Conservation (phyloP, 2,888 invertebrate genomes). For the Allolobophora icterica region DNA sequence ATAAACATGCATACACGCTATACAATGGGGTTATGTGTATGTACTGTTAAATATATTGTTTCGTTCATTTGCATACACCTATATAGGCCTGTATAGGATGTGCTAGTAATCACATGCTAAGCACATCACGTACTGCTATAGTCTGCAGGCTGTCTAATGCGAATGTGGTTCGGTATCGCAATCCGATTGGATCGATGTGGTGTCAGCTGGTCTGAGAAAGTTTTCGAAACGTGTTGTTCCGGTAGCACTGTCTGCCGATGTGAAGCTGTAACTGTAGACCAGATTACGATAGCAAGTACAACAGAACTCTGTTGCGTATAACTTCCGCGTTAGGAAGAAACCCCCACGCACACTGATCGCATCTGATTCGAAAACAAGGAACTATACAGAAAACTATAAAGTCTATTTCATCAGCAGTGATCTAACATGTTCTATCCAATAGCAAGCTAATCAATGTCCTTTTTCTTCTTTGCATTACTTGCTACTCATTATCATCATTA, state of each 20-base stretch:
- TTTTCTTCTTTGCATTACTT: too few relatives aligned
- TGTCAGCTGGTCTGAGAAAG: not conserved
- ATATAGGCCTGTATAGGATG: not conserved
- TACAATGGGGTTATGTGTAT: not conserved
- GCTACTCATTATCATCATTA: too few relatives aligned
- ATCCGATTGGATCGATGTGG: not conserved
- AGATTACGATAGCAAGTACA: too few relatives aligned
- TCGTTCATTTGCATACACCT: not conserved
- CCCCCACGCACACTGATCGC: too few relatives aligned
- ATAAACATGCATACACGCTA: not conserved
- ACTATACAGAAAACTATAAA: too few relatives aligned
- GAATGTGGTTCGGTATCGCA: not conserved
- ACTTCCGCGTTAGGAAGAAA: too few relatives aligned
- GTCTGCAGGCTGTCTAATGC: not conserved
- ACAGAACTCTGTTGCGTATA: too few relatives aligned
- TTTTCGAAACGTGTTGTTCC: slow-evolving; percentile 14
- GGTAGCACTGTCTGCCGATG: not conserved
- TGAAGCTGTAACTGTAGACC: too few relatives aligned
- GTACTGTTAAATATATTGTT: not conserved
- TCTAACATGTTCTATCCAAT: too few relatives aligned
- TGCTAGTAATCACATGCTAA: not conserved
- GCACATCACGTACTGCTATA: not conserved
- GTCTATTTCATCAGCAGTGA: too few relatives aligned
- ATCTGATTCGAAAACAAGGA: too few relatives aligned
- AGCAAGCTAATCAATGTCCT: too few relatives aligned